Evolutionary conservation across 2,888 invertebrate genomes (phyloP), one percentile per base, ranked within the genome.

Genomic region (Latheticus oryzae): DNA sequence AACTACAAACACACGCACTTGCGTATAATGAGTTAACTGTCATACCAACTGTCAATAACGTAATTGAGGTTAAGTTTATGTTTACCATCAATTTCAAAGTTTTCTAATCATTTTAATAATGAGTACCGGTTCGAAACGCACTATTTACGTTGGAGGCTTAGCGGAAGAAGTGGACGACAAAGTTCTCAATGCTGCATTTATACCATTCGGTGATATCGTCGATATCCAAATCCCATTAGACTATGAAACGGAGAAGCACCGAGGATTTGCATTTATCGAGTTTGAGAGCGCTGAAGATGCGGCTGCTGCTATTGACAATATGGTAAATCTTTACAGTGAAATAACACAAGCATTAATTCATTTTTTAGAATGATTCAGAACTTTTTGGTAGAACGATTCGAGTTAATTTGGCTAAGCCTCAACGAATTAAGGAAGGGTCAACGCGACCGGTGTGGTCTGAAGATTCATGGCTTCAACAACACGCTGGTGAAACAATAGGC

Each of bases 241-340:
- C 81, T 99, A 97, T 82, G 97, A 98, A 79, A 89, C 91, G 48
- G 96, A 97, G 74, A 96, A 95, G 74, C 97, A 98, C 74, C 84
- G 97, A 73, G 97, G 97, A n/a, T 99, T 97, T 81, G 97, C 97
- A 0, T 99, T 99, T 77, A 90, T 99, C 63, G 99, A 99, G 80
- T 99, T 95, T 81, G 99, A 99, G 80, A 85, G 88, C 65, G 90
- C 94, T 4, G 98, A 98, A 81, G 99, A 99, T 85, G 97, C 98
- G n/a, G 91, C 94, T 5, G 93, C 97, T 19, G 97, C 98, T 35
- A 97, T 99, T 70, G 98, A 99, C 79, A 99, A 99, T 74, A 97
- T 99, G 98, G 95, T 95, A 79, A 28, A 8, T 11, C 11, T 5
- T 19, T 5, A 19, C 21, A 9, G 3, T 28, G 1, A 5, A 28